Evolutionary conservation across 2,113 vertebrate genomes (phyloP), one percentile per base, ranked within the genome.

Genomic region (Struthio camelus): DNA sequence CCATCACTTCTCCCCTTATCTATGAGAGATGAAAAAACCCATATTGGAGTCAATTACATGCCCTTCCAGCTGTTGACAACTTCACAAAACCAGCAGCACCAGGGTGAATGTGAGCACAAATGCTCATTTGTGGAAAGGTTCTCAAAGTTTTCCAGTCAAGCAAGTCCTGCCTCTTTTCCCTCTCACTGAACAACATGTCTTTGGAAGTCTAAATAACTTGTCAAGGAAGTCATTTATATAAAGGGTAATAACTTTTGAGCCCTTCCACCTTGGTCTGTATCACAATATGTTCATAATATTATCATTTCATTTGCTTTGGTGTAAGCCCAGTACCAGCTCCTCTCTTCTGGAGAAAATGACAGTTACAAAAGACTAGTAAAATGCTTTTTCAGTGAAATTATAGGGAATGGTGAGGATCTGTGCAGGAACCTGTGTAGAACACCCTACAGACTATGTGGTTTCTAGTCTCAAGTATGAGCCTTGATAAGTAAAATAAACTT

Each of bases 381-480:
- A 34, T 13, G 27, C 28, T 59, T 34, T 34, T 19, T 19, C 56
- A 59, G 56, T 59, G 56, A 51, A 59, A 10, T 2, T 10, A 17
- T 11, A 53, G n/a, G 11, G 9, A 87, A 40, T 6, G 4, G 9
- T 34, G 24, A 85, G 13, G 9, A 76, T 36, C 75, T 40, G 16
- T 12, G 28, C 6, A 89, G 61, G 13, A 71, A 20, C 22, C 20
- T 81, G 46, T 53, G 50, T 6, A 64, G 23, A 18, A 51, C 27
- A 70, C 10, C 15, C 20, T 12, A 14, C 4, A 36, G 38, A 34
- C 16, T 13, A 8, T 1, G 4, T 0, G 1, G 6, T 51, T 65
- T 32, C 78, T 36, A 42, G 18, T 50, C 32, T 14, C n/a, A 61
- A 50, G 32, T 4, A n/a, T 5, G 32, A 14, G 48, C 19, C 30